phyloP scores from a whole-genome alignment of 2,113 vertebrate genomes.

The Notothenia rossii region DNA sequence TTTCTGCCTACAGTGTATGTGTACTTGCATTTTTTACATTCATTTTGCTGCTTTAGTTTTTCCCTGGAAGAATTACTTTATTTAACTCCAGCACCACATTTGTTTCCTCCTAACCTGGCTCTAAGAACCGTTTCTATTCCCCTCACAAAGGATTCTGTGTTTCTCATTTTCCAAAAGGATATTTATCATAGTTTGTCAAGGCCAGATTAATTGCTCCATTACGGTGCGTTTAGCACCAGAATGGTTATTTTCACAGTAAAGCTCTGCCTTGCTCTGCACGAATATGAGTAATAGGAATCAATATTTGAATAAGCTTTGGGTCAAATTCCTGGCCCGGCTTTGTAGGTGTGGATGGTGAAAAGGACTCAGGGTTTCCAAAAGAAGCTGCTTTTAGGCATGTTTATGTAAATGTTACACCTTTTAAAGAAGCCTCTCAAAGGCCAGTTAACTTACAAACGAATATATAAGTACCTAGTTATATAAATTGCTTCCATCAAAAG shows the following conservation, averaged over 20 bases:
- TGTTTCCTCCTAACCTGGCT: slow-evolving; percentile 34
- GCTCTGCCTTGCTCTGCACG: slow-evolving; percentile 9
- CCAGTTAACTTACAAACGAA: too few relatives aligned
- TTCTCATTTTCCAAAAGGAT: slow-evolving; percentile 60
- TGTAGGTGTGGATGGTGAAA: slow-evolving; percentile 17
- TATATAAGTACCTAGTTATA: background rate
- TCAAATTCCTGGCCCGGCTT: background rate
- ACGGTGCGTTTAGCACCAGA: slow-evolving; percentile 18
- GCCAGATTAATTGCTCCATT: slow-evolving; percentile 51
- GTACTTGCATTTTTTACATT: too few relatives aligned
- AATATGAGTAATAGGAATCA: slow-evolving; percentile 34
- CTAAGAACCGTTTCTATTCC: slow-evolving; percentile 32
- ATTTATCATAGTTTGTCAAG: slow-evolving; percentile 51
- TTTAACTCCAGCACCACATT: slow-evolving; percentile 15
- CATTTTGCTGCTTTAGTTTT: slow-evolving; percentile 20
- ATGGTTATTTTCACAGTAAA: slow-evolving; percentile 21
- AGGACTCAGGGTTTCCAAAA: background rate
- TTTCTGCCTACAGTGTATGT: background rate
- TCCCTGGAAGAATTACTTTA: slow-evolving; percentile 9
- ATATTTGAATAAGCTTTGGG: slow-evolving; percentile 43
- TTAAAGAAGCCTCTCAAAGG: background rate
- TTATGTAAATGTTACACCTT: background rate
- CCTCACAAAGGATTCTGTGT: slow-evolving; percentile 59
- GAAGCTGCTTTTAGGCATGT: background rate
- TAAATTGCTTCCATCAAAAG: background rate